These are phyloP conservation scores for Brachyhypopomus gauderio DNA, from an alignment of 2,113 vertebrate genomes.

Conservation along the genomic window DNA sequence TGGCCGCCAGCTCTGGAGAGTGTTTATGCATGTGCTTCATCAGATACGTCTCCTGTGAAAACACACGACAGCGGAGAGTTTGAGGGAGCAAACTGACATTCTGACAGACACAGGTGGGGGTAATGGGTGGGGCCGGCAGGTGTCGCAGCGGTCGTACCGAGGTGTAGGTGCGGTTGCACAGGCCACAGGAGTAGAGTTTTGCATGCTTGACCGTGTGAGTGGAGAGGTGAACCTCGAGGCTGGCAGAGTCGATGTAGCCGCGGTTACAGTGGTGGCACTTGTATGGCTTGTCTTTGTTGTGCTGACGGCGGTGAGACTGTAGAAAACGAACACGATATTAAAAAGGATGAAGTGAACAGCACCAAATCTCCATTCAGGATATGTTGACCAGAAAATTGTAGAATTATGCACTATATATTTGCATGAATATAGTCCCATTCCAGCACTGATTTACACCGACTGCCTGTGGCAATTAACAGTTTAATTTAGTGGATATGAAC, in stretches of 20 bases:
- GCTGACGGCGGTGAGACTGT: slow-evolving; percentile 97
- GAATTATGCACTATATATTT: too few relatives aligned
- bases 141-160: slow-evolving; percentile 78
- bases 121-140: too few relatives aligned
- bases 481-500: too few relatives aligned
- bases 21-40: slow-evolving; percentile 99
- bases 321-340: slow-evolving; percentile 7
- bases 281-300: slow-evolving; percentile 99
- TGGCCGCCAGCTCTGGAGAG: slow-evolving; percentile 79
- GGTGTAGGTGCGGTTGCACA: slow-evolving; percentile 97
- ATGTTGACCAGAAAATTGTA: not conserved
- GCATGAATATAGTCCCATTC: too few relatives aligned
- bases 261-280: slow-evolving; percentile 98
- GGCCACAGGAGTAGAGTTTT: slow-evolving; percentile 94
- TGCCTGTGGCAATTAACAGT: too few relatives aligned
- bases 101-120: slow-evolving; percentile 58
- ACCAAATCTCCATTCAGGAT: not conserved
- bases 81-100: slow-evolving; percentile 45
- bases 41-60: slow-evolving; percentile 92
- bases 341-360: not conserved
- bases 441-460: too few relatives aligned
- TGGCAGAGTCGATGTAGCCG: slow-evolving; percentile 90
- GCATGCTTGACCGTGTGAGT: slow-evolving; percentile 98
- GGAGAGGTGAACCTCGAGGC: slow-evolving; percentile 92
- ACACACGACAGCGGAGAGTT: not conserved